phyloP scores from a whole-genome alignment of 2,888 invertebrate genomes.

The Sussaba pulchella region DNA sequence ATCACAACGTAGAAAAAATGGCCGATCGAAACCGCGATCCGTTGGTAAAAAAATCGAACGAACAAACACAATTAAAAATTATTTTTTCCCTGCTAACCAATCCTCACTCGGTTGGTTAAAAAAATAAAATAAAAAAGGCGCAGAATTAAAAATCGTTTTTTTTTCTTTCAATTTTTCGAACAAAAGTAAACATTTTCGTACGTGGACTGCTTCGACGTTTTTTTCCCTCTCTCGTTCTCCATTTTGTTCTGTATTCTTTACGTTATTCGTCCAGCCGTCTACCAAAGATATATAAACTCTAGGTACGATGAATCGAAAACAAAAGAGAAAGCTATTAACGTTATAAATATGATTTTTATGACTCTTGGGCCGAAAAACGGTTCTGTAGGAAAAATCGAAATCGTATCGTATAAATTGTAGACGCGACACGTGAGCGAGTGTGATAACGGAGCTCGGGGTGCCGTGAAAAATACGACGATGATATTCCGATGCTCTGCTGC shows the following conservation, averaged over 20 bases:
- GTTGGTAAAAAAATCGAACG: too few species aligned
- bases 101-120: too few species aligned
- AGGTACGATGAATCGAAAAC: conserved; percentile 48
- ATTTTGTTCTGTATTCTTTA: conserved; percentile 15
- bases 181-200: conserved; percentile 4
- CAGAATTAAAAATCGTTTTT: conserved; percentile 26
- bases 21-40: too few species aligned
- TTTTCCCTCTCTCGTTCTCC: neutral
- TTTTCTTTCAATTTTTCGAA: neutral
- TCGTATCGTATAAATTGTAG: conserved; percentile 46
- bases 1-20: too few species aligned
- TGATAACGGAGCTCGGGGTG: conserved; percentile 51
- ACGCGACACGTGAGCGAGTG: conserved; percentile 41
- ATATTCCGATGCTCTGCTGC: conserved; percentile 6
- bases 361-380: conserved; percentile 53
- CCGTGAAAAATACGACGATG: conserved; percentile 13
- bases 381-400: conserved; percentile 41
- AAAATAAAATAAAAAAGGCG: neutral
- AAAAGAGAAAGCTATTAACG: conserved; percentile 5
- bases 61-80: too few species aligned
- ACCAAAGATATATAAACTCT: conserved; percentile 58
- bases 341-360: conserved; percentile 50
- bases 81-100: too few species aligned
- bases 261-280: conserved; percentile 56
- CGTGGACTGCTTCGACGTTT: conserved; percentile 43